These are phyloP conservation scores for Micropoecilia bifurca DNA, from an alignment of 2,797 vertebrate genomes.

Conservation along the genomic window DNA sequence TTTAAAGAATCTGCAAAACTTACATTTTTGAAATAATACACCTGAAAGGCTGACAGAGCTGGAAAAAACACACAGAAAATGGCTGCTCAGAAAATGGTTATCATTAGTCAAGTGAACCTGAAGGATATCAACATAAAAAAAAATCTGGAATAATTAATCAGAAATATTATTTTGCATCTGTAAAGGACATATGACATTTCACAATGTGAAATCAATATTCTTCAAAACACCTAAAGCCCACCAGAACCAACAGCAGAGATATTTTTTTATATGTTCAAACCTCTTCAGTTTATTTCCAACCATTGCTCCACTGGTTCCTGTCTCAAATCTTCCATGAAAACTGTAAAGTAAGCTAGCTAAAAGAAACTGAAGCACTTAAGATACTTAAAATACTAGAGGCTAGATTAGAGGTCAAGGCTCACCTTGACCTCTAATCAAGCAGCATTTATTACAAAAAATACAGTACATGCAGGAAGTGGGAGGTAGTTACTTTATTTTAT, in stretches of 20 bases:
- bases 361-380: background rate
- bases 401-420: no score
- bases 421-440: background rate
- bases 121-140: background rate
- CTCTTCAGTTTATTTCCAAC: background rate
- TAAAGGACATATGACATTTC: background rate
- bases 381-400: background rate
- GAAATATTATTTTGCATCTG: background rate
- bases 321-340: background rate
- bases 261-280: background rate
- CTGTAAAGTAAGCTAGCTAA: background rate
- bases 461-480: background rate
- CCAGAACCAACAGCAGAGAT: no score
- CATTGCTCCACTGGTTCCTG: background rate
- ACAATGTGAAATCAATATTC: background rate
- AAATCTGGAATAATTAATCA: background rate
- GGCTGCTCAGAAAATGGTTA: background rate
- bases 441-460: background rate
- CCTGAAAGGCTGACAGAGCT: background rate
- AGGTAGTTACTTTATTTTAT: background rate
- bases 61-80: constrained; percentile 15
- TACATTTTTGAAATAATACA: constrained; percentile 36
- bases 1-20: constrained; percentile 32
- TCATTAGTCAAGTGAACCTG: background rate
- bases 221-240: background rate